Conservation (phyloP, 2,888 invertebrate genomes). For the Notodonta ziczac region DNA sequence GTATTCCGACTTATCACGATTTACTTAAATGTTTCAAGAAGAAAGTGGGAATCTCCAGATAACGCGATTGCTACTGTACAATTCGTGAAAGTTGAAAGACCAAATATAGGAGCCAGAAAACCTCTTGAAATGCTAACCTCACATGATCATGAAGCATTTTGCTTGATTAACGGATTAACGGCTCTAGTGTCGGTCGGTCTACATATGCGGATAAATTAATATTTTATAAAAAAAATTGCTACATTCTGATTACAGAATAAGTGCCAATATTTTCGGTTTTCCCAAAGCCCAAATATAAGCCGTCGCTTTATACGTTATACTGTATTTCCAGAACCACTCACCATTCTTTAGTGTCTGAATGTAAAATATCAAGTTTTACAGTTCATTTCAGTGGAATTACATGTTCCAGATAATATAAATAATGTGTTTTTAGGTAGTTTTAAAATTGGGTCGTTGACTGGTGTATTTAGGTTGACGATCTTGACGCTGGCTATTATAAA, state of each 20-base stretch:
- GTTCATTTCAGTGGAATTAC: constrained; percentile 31
- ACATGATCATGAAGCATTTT: neutral
- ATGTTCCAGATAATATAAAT: constrained; percentile 43
- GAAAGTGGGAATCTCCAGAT: neutral
- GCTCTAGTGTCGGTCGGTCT: too few relatives aligned
- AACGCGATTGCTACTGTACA: neutral
- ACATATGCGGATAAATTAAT: too few relatives aligned
- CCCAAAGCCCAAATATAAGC: neutral
- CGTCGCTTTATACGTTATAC: neutral
- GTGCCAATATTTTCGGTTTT: too few relatives aligned
- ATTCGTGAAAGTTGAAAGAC: neutral
- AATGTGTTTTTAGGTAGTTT: constrained; percentile 36
- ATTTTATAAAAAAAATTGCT: too few relatives aligned
- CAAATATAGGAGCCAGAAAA: neutral
- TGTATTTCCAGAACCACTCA: neutral
- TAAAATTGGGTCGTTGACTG: constrained; percentile 28
- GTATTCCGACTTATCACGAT: constrained; percentile 4
- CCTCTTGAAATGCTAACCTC: neutral
- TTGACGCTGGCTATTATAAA: constrained; percentile 40
- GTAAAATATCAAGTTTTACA: neutral
- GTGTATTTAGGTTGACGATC: constrained; percentile 42
- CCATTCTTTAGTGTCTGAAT: neutral
- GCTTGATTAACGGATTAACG: neutral
- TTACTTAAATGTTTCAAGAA: neutral
- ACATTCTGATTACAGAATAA: too few relatives aligned